Base-by-base conservation (phyloP, 1,140 invertebrate species). In the Lasioglossum baleicum region DNA sequence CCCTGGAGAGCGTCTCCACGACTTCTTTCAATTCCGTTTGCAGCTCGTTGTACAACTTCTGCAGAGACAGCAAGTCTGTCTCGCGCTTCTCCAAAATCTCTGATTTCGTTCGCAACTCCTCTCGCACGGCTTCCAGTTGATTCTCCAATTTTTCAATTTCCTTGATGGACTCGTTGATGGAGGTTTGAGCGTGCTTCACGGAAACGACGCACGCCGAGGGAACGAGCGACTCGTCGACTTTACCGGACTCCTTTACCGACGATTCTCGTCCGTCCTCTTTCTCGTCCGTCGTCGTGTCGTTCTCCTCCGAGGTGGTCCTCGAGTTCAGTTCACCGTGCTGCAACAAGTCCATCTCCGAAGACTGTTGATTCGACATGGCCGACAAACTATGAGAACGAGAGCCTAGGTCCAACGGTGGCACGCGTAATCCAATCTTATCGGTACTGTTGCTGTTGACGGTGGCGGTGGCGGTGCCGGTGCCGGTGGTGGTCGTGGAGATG, bases 31-130 rank as follows among this genome's bases (percentile, higher is more conserved):
- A 87, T 10, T 94, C 89, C 1, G 90, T 87, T 82, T 94, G 94
- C 11, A 95, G 83, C 75, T 95, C 92, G 51, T 94, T 91, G 17
- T 95, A 91, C 82, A 95, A 94, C 81, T 94, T 92, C 88, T 95
- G 94, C 42, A 95, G 88, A n/a, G 91, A 91, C 5, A 91, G 88
- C 61, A 95, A 92, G 69, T 95, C 94, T 7, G 90, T 88, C 8
- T 95, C 89, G n/a, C 93, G 93, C 86, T 94, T 93, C 53, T 93
- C 92, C 11, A 95, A 87, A 58, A 92, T 90, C 22, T 91, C 87
- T 74, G 94, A 94, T 67, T 94, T 95, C 42, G 81, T 84, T 40
- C 94, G 91, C 17, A 95, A 82, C 84, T 95, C 94, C 7, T 89
- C 83, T 83, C 92, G 93, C 4, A 95, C 90, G 67, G 91, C 91